A percentile compares a stretch with the other conserved stretches of the same genome.
These are phyloP conservation scores for Abrostola tripartita DNA, from an alignment of 2,888 invertebrate species.

Conservation along the genomic window DNA sequence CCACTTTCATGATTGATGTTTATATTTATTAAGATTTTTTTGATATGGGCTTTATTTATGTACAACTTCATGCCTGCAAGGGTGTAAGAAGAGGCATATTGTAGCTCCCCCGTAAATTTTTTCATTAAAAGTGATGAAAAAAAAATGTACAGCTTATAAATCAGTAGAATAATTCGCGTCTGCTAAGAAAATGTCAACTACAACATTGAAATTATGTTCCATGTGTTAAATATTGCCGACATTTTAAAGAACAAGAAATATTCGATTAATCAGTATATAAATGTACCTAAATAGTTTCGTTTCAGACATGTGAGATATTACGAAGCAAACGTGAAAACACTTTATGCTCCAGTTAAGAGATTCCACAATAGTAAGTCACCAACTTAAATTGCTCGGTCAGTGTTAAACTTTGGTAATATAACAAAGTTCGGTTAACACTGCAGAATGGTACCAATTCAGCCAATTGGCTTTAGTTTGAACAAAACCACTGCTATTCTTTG, in stretches of 20 bases:
- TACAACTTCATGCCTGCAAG: not conserved
- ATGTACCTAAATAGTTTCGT: too few species aligned
- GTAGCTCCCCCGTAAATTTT: too few species aligned
- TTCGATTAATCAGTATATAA: too few species aligned
- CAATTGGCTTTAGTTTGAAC: conserved; percentile 63
- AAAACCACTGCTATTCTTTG: conserved; percentile 53
- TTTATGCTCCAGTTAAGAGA: conserved; percentile 40
- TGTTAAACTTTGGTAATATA: conserved; percentile 71
- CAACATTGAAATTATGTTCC: too few species aligned
- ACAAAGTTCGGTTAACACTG: conserved; percentile 69
- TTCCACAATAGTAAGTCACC: conserved; percentile 37
- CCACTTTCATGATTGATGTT: conserved; percentile 77
- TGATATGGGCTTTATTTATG: conserved; percentile 26
- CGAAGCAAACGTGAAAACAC: conserved; percentile 16
- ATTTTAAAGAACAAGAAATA: too few species aligned
- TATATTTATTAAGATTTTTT: conserved; percentile 77
- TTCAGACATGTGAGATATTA: not conserved
- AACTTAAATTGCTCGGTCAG: conserved; percentile 74
- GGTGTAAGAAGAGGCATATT: too few species aligned
- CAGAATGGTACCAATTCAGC: conserved; percentile 65
- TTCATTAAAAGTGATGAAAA: too few species aligned
- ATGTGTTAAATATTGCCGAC: too few species aligned
- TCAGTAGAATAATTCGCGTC: too few species aligned
- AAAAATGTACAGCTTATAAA: too few species aligned
- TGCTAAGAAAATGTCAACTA: too few species aligned